Conservation (phyloP, 1,140 invertebrate species). For the Campodea augens region DNA sequence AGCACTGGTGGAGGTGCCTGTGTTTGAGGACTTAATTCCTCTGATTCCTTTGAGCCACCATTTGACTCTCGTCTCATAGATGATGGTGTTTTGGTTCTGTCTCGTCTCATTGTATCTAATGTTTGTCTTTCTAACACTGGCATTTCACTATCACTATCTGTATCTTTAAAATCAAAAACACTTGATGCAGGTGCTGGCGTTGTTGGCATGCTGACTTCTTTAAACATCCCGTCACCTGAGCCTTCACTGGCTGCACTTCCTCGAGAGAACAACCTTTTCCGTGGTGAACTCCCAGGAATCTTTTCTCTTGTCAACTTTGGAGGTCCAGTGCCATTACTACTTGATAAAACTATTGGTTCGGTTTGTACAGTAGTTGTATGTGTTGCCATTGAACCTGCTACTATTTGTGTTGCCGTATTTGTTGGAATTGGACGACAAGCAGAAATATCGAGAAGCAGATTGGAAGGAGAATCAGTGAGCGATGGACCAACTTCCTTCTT, state of each 20-base stretch:
- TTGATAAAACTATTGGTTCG: background rate
- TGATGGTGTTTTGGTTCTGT: constrained; percentile 22
- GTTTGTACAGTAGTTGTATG: background rate
- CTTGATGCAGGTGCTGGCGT: background rate
- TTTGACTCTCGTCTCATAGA: constrained; percentile 1
- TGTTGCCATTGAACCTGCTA: background rate
- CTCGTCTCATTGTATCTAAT: constrained; percentile 31
- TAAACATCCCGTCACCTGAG: background rate
- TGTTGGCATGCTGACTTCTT: background rate
- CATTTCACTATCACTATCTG: constrained; percentile 36
- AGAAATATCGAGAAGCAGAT: background rate
- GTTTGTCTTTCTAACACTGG: constrained; percentile 34
- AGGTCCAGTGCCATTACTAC: background rate
- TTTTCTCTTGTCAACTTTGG: constrained; percentile 26
- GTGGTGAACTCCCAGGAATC: background rate
- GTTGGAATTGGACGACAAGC: background rate
- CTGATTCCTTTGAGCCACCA: background rate
- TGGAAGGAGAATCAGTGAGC: background rate
- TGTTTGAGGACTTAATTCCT: background rate
- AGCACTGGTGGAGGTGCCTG: background rate
- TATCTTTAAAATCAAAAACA: constrained; percentile 27
- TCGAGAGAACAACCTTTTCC: background rate
- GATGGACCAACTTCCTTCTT: constrained; percentile 38
- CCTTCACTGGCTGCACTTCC: background rate
- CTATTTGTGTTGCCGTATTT: background rate